A percentile compares a stretch with the other conserved stretches of the same genome.
These are phyloP conservation scores for Leptinotarsa tumamoca DNA, from an alignment of 2,888 invertebrate genomes.

Conservation along the genomic window DNA sequence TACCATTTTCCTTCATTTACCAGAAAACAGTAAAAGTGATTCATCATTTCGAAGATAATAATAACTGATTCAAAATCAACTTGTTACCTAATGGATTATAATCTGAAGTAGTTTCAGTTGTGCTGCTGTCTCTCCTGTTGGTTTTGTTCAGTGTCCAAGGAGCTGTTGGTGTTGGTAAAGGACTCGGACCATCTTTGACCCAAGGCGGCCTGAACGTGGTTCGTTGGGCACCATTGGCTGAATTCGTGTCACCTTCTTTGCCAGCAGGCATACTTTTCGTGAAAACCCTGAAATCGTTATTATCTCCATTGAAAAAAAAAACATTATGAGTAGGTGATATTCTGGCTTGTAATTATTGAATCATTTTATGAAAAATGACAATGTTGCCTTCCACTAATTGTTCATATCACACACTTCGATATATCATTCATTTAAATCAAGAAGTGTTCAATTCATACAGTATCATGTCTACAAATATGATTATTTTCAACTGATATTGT, in stretches of 20 bases:
- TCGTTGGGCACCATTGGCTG: constrained; percentile 68
- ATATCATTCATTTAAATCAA: no score
- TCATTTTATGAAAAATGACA: no score
- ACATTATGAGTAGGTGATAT: no score
- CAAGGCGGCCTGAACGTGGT: constrained; percentile 81
- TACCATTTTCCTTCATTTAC: no score
- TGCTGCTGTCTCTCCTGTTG: constrained; percentile 54
- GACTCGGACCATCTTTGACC: constrained; percentile 76
- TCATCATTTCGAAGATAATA: not conserved
- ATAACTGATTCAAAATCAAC: not conserved
- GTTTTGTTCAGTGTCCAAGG: constrained; percentile 75
- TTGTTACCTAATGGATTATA: constrained; percentile 52
- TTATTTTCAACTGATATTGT: no score
- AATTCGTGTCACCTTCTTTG: constrained; percentile 54
- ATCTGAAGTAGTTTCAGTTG: constrained; percentile 36
- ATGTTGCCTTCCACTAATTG: no score
- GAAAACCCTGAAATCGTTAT: constrained; percentile 46
- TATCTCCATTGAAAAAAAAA: no score
- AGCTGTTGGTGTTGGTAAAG: constrained; percentile 68
- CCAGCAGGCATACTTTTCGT: constrained; percentile 70
- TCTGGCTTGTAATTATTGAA: no score
- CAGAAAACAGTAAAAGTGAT: constrained; percentile 21
- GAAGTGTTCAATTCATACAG: no score
- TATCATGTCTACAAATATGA: no score
- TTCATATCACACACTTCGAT: no score